phyloP scores from a whole-genome alignment of 64 coral and sea anemone genomes.

The Porites australiensis region DNA sequence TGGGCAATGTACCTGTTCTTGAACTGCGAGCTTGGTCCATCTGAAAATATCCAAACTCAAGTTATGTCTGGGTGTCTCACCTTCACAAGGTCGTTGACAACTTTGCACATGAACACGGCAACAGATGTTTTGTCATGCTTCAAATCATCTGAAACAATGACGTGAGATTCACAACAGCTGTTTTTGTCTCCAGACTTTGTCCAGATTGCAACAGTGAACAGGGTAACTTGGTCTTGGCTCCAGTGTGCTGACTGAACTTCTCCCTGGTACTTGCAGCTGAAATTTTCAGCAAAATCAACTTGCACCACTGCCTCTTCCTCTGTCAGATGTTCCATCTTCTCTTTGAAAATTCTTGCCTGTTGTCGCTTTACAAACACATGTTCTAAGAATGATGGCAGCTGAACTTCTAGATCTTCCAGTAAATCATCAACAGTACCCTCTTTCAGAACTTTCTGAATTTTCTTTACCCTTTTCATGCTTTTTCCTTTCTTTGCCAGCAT shows the following conservation, averaged over 20 bases:
- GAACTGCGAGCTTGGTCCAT: slow-evolving; percentile 56
- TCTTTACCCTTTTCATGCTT: background rate
- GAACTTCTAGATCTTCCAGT: slow-evolving; percentile 3
- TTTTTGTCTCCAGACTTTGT: background rate
- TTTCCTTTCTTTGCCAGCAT: background rate
- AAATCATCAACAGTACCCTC: slow-evolving; percentile 8
- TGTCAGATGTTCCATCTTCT: background rate
- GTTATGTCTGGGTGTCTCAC: background rate
- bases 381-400: background rate
- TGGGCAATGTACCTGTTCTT: no score
- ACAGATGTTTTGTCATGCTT: slow-evolving; percentile 43
- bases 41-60: slow-evolving; percentile 39
- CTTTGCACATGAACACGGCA: slow-evolving; percentile 2
- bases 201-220: slow-evolving; percentile 37
- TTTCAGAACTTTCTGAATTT: slow-evolving; percentile 26
- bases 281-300: slow-evolving; percentile 63
- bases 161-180: background rate
- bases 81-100: slow-evolving; percentile 27
- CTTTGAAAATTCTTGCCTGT: slow-evolving; percentile 31
- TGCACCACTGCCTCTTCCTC: slow-evolving; percentile 18
- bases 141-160: slow-evolving; percentile 44
- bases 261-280: slow-evolving; percentile 32
- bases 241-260: slow-evolving; percentile 43
- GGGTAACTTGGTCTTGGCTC: slow-evolving; percentile 5
- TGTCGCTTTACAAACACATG: slow-evolving; percentile 51